Conservation (phyloP, 2,113 vertebrate genomes). For the Lichenostomus cassidix region DNA sequence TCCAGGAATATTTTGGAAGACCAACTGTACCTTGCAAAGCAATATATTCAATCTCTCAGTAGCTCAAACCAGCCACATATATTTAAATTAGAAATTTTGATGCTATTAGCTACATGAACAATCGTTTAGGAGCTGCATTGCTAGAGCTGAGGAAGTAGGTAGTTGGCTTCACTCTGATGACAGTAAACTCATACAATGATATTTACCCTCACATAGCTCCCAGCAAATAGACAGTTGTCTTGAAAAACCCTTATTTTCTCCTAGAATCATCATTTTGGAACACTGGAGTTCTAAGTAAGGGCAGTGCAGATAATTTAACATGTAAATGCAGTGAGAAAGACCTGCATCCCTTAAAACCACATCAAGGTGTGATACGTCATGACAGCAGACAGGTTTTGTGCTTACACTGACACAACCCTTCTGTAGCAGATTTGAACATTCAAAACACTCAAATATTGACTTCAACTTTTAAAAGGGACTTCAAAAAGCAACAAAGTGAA, state of each 20-base stretch:
- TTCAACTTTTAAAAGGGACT: not conserved
- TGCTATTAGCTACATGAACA: slow-evolving; percentile 5
- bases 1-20: slow-evolving; percentile 59
- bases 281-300: not conserved
- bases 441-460: not conserved
- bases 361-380: not conserved
- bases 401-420: not conserved
- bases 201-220: not conserved
- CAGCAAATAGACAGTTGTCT: not conserved
- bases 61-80: slow-evolving; percentile 1
- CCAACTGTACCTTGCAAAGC: slow-evolving; percentile 63
- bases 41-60: slow-evolving; percentile 20
- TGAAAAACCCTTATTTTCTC: not conserved
- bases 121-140: slow-evolving; percentile 7
- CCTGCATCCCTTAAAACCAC: not conserved
- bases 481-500: not conserved
- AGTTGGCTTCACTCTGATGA: not conserved
- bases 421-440: not conserved
- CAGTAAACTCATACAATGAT: not conserved
- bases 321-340: not conserved
- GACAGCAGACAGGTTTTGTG: not conserved
- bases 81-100: slow-evolving; percentile 15
- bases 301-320: not conserved
- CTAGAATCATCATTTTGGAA: not conserved
- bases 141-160: not conserved